Conservation (phyloP, 1,140 invertebrate species). For the Drosophila burlai region DNA sequence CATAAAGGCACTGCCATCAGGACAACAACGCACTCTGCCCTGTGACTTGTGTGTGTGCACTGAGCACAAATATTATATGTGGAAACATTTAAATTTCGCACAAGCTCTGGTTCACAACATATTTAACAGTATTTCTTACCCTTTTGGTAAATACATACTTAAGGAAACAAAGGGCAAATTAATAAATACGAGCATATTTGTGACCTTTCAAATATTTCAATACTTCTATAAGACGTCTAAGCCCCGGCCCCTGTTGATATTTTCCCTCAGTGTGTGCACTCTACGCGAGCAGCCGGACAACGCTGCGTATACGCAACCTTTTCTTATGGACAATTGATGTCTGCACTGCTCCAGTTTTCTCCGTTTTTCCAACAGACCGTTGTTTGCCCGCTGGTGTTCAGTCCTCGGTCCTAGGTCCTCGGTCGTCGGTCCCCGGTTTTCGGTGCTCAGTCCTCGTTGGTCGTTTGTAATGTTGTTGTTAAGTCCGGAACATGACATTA, state of each 20-base stretch:
- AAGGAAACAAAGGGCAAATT: no score
- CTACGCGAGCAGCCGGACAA: slow-evolving; percentile 55
- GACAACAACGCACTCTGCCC: slow-evolving; percentile 41
- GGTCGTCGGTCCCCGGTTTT: slow-evolving; percentile 14
- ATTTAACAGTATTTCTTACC: not conserved
- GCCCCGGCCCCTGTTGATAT: not conserved
- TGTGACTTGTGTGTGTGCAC: slow-evolving; percentile 30
- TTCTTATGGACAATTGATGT: slow-evolving; percentile 84
- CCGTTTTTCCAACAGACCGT: slow-evolving; percentile 42
- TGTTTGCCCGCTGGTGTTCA: slow-evolving; percentile 62
- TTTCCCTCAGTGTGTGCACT: slow-evolving; percentile 45
- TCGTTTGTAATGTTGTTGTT: slow-evolving; percentile 82
- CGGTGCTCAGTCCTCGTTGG: slow-evolving; percentile 37
- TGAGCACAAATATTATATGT: not conserved
- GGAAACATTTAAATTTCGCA: not conserved
- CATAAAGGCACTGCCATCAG: slow-evolving; percentile 67
- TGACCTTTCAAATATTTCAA: no score
- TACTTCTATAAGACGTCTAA: no score
- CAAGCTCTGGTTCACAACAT: not conserved
- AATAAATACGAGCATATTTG: no score
- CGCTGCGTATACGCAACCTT: slow-evolving; percentile 81
- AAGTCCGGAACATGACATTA: slow-evolving; percentile 84
- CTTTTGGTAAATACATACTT: not conserved
- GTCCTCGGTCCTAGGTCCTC: slow-evolving; percentile 7
- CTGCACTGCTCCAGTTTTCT: slow-evolving; percentile 61